phyloP scores from a whole-genome alignment of 1,140 invertebrate species.

The Lanistes nyassanus region DNA sequence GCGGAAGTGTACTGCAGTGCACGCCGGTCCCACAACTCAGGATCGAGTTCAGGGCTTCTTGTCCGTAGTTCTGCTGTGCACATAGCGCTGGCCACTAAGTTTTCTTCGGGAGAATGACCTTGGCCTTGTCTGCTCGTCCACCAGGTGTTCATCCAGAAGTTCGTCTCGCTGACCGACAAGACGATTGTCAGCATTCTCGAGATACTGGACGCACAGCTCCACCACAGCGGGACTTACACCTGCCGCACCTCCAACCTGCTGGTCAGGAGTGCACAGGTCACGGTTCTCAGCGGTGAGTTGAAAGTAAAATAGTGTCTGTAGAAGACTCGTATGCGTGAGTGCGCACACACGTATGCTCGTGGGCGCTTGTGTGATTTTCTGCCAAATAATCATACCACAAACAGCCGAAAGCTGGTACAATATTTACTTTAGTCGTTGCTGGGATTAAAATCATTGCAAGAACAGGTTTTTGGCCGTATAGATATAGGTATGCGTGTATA shows the following conservation, averaged over 20 bases:
- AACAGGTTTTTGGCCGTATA: background rate
- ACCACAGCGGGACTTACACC: slow-evolving; percentile 51
- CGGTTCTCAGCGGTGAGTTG: slow-evolving; percentile 52
- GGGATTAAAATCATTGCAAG: no score
- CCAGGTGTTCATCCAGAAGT: slow-evolving; percentile 38
- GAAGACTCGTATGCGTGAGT: background rate
- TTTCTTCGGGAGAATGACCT: no score
- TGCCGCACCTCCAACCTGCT: slow-evolving; percentile 49
- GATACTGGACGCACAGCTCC: slow-evolving; percentile 43
- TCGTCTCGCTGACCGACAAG: slow-evolving; percentile 40
- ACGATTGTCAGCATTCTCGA: slow-evolving; percentile 51
- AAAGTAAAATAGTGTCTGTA: no score
- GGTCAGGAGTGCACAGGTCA: slow-evolving; percentile 45
- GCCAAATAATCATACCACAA: no score
- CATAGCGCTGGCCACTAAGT: no score
- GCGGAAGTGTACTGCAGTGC: no score
- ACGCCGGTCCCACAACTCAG: no score
- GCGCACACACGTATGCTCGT: background rate
- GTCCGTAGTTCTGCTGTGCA: no score
- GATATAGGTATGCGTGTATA: background rate
- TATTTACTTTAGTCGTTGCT: no score
- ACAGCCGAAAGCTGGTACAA: no score
- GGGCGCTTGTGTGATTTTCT: background rate
- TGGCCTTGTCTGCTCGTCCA: background rate
- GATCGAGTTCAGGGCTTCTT: no score